phyloP scores from a whole-genome alignment of 1,140 invertebrate species.

The Neelides sp. region DNA sequence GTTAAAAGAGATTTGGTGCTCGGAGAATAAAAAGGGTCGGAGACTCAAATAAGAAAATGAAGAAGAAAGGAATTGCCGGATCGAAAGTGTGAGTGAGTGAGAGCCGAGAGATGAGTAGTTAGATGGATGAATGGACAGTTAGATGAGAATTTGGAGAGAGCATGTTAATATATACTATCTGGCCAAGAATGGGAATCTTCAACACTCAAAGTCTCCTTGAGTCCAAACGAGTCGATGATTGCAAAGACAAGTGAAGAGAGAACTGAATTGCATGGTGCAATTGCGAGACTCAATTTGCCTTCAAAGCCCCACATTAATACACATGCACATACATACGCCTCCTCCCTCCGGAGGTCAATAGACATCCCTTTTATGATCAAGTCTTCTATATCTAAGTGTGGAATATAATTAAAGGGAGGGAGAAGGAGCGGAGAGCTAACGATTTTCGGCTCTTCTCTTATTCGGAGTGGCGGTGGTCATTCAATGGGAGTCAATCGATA shows the following conservation, averaged over 20 bases:
- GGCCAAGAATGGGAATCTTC: constrained; percentile 2
- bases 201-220: too few species aligned
- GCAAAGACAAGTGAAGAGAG: constrained; percentile 17
- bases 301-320: too few species aligned
- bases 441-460: constrained; percentile 15
- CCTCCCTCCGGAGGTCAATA: too few species aligned
- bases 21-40: neutral
- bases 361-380: constrained; percentile 26
- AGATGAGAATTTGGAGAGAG: too few species aligned
- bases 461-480: constrained; percentile 14
- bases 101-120: neutral
- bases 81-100: neutral
- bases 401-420: constrained; percentile 29
- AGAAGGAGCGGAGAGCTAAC: constrained; percentile 19
- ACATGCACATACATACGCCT: too few species aligned
- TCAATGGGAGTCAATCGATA: constrained; percentile 29
- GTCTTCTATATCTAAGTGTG: constrained; percentile 27
- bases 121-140: neutral
- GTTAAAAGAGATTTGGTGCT: constrained; percentile 20
- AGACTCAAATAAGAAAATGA: neutral
- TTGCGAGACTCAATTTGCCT: neutral
- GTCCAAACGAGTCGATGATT: constrained; percentile 17
- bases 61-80: neutral
- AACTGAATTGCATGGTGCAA: constrained; percentile 18
- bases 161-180: too few species aligned